Evolutionary conservation across 2,113 vertebrate genomes (phyloP).

Genomic region (Otus sunia): DNA sequence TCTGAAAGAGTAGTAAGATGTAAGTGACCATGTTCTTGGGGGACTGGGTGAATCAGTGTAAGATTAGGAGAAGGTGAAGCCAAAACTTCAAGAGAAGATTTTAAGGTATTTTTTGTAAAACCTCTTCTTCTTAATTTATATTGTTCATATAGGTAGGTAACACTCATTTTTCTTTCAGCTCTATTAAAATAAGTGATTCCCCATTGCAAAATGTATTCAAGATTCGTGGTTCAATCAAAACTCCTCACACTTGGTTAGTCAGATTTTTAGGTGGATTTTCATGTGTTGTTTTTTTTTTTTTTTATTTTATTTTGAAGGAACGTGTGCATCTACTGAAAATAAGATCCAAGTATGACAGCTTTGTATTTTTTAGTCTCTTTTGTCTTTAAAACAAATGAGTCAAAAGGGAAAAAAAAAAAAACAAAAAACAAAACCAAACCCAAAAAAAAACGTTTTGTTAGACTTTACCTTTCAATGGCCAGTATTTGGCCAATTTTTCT

Average conservation of each 20-base stretch:
- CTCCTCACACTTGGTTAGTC: background rate
- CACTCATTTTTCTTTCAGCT: background rate
- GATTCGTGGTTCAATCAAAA: background rate
- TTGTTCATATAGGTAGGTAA: background rate
- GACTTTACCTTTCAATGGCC: background rate
- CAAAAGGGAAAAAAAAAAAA: background rate
- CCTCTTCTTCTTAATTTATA: background rate
- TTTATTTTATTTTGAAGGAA: background rate
- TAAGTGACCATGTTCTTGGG: background rate
- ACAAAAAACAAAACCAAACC: no score
- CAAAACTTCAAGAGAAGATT: background rate
- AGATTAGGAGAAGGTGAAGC: background rate
- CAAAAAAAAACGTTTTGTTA: background rate
- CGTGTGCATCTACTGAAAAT: background rate
- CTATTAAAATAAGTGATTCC: background rate
- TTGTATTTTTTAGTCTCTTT: background rate
- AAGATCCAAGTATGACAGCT: background rate
- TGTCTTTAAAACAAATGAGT: background rate
- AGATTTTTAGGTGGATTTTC: background rate
- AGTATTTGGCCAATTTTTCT: background rate
- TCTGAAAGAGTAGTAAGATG: background rate
- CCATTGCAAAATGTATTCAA: background rate
- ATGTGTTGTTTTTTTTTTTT: background rate
- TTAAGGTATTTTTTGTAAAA: background rate
- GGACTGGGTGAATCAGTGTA: background rate